Percentiles rank a stretch among this genome's conserved stretches.
phyloP scores from a whole-genome alignment of 2,888 invertebrate genomes.

The Tenthredo notha region DNA sequence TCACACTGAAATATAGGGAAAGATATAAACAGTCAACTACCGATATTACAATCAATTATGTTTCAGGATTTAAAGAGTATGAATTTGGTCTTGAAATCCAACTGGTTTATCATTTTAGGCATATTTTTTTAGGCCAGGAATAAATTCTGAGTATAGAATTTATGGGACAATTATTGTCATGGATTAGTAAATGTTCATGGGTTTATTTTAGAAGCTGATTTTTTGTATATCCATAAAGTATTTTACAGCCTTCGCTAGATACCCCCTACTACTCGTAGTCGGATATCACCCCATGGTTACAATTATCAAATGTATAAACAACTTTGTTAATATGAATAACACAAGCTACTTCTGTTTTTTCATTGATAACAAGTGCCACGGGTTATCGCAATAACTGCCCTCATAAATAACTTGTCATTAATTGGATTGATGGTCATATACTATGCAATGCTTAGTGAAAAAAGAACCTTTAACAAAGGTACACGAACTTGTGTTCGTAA shows the following conservation, averaged over 20 bases:
- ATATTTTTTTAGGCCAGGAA: too few relatives aligned
- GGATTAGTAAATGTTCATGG: neutral
- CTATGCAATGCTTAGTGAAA: neutral
- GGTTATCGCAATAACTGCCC: slow-evolving; percentile 66
- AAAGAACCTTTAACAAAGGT: slow-evolving; percentile 40
- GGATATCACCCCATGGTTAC: slow-evolving; percentile 74
- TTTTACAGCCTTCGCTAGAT: slow-evolving; percentile 47
- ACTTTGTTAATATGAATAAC: slow-evolving; percentile 65
- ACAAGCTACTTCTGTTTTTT: slow-evolving; percentile 65
- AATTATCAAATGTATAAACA: slow-evolving; percentile 73
- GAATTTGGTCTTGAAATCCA: neutral
- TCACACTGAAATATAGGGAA: neutral
- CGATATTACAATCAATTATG: neutral
- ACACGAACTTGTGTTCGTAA: slow-evolving; percentile 21
- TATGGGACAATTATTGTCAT: slow-evolving; percentile 17
- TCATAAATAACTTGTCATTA: slow-evolving; percentile 41
- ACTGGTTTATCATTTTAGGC: neutral
- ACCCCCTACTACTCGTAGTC: slow-evolving; percentile 44
- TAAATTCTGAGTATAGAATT: neutral
- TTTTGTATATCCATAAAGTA: neutral
- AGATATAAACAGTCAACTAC: slow-evolving; percentile 13
- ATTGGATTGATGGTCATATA: slow-evolving; percentile 32
- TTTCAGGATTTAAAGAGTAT: neutral
- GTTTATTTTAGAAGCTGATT: neutral
- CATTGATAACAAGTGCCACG: slow-evolving; percentile 62